Base-by-base conservation (phyloP, 2,888 invertebrate species). In the Ceratothoa steindachneri region DNA sequence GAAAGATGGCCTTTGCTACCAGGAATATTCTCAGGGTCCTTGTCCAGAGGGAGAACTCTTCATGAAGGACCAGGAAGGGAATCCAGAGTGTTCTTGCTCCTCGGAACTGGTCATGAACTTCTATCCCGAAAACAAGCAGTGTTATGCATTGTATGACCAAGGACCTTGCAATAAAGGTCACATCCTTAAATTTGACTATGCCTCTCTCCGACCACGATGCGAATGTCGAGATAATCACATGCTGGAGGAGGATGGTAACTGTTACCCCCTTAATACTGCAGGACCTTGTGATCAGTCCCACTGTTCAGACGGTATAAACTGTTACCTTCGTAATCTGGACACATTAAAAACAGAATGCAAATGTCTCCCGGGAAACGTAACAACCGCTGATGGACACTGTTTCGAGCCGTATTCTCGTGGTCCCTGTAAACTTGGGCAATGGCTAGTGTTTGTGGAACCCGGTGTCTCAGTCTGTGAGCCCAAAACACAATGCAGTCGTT, bases 141-240 rank as follows among this genome's bases (percentile, higher is more conserved):
- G 81, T 71, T 80, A 80, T 55, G 80, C 80, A 30, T 72, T 80
- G 24, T 81, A 81, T 65, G 77, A 76, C n/a, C 80, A 80, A 70
- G 81, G 81, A 9, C 81, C 81, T 9, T 81, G 81, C 73, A 77
- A 75, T n/a, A 70, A 77, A 41, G 81, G 81, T 28, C 81, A 81
- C 67, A 71, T 81, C 12, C 67, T 81, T 27, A 77, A 79, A 67
- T 81, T 81, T 71, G 80, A 81, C 72, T 81, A 81, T 79, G 69
- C 77, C n/a, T 77, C 80, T 22, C 69, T 78, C 53, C 30, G 73
- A 60, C 81, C 81, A 4, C 67, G 75, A 31, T 81, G 81, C 72
- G 79, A 74, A 60, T 81, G 81, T 53, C 71, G 79, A 22, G 81
- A 81, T 51, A 80, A 80, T 15, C 77, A 80, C 76, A 74, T 76